Evolutionary conservation across 2,888 invertebrate species (phyloP), one percentile per base, ranked within the genome.

Genomic region (Cantharis nigra): DNA sequence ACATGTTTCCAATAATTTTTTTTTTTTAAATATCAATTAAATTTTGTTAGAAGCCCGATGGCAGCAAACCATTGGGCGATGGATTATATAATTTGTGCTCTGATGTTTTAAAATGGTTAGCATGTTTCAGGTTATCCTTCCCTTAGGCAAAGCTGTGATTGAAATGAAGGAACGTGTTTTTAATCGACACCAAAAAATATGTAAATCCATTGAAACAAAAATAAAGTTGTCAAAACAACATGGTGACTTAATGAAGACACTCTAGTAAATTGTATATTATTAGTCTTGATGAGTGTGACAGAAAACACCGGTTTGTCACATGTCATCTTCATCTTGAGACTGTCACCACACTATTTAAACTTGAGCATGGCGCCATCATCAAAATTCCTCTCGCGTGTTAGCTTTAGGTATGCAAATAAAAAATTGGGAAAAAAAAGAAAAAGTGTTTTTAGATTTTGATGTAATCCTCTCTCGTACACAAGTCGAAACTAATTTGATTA

Each of bases 151-250:
- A n/a, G n/a, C n/a, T n/a, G 11, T 9, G 49, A 49, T 49, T 49
- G 49, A 49, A 49, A 49, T n/a, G 49, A 49, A 49, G 13, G 49
- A 49, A 49, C 49, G 49, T 49, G 49, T 67, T 67, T 33, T 67
- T 67, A 67, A 67, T 67, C 65, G 14, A 67, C 20, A 67, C 49
- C 26, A 67, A 67, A 67, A 67, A 67, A 67, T 67, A 20, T 67
- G 65, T 67, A 23, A 67, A 67, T 67, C 65, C 65, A 23, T 67
- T 80, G 81, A 79, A 82, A 83, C 78, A 80, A 84, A 85, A 85
- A 85, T 85, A 85, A 83, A 84, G 77, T 84, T 83, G 84, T 85
- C 85, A 83, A 83, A 84, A 83, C 83, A 49, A 49, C 49, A 82
- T 72, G 69, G 70, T 69, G 78, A 74, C 76, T 80, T 81, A 80